Conservation (phyloP, 2,888 invertebrate genomes). For the Eristalis arbustorum region DNA sequence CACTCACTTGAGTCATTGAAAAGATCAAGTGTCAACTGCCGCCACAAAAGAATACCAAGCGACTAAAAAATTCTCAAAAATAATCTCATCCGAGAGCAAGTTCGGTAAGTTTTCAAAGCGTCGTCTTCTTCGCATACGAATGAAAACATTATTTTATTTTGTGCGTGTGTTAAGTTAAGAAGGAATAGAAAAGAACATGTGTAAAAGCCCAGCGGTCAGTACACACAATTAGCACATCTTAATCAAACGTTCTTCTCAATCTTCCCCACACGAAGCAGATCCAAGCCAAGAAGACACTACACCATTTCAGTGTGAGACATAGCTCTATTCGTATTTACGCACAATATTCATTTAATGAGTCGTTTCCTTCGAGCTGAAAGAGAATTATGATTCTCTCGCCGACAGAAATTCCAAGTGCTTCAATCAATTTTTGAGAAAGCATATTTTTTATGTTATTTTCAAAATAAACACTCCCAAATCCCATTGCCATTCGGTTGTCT, state of each 20-base stretch:
- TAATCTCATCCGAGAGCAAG: background rate
- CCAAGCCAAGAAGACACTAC: background rate
- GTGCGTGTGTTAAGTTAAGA: too few species aligned
- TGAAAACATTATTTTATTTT: background rate
- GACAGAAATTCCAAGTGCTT: slow-evolving; percentile 8
- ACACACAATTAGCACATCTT: slow-evolving; percentile 4
- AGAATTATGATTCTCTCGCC: background rate
- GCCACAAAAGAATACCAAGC: background rate
- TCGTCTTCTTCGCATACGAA: background rate
- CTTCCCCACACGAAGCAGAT: background rate
- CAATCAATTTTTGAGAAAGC: slow-evolving; percentile 28
- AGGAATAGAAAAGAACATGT: background rate
- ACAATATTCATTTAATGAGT: background rate
- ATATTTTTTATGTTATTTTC: slow-evolving; percentile 1
- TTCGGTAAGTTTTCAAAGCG: background rate
- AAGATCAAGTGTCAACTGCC: slow-evolving; percentile 19
- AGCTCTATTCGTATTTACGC: background rate
- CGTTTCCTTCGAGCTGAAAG: background rate
- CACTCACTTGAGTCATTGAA: background rate
- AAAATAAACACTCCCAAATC: slow-evolving; percentile 46
- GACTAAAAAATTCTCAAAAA: background rate
- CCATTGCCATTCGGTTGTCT: slow-evolving; percentile 29
- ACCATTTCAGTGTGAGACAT: background rate
- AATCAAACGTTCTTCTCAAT: background rate
- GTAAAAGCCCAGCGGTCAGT: background rate